phyloP scores from a whole-genome alignment of 2,888 invertebrate species.

The Volucella bombylans region DNA sequence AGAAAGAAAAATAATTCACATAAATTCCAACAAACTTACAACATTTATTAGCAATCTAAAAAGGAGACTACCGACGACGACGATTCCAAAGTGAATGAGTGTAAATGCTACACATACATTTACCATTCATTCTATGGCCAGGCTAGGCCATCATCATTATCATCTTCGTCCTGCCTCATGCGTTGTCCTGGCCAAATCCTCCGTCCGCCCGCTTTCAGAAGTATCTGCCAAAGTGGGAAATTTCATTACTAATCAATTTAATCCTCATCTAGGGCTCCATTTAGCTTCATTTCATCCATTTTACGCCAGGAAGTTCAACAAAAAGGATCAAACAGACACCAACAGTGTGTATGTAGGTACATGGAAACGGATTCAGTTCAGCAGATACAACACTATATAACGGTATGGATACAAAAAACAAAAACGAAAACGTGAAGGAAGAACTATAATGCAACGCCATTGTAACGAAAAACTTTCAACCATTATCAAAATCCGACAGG shows the following conservation, averaged over 20 bases:
- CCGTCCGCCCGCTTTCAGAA: conserved; percentile 32
- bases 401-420: conserved; percentile 6
- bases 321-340: conserved; percentile 26
- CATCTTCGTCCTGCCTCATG: neutral
- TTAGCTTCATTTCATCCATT: conserved; percentile 74
- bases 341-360: conserved; percentile 10
- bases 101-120: conserved; percentile 56
- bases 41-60: conserved; percentile 74
- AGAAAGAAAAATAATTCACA: conserved; percentile 72
- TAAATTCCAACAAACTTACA: conserved; percentile 73
- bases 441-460: conserved; percentile 63
- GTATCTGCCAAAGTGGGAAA: conserved; percentile 74
- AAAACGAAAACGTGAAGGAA: conserved; percentile 40
- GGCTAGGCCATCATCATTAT: conserved; percentile 42
- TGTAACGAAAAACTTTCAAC: conserved; percentile 61
- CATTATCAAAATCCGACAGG: conserved; percentile 45
- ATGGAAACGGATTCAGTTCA: neutral
- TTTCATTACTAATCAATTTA: conserved; percentile 77
- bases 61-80: conserved; percentile 29
- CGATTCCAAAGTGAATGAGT: conserved; percentile 57
- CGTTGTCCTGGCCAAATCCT: neutral
- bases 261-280: conserved; percentile 76
- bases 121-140: conserved; percentile 14
- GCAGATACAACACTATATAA: too few relatives aligned
- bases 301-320: conserved; percentile 63